Evolutionary conservation across 35 echinoderm and acorn worm species (phyloP), one percentile per base, ranked within the genome.

Genomic region (Holothuria glaberrima): DNA sequence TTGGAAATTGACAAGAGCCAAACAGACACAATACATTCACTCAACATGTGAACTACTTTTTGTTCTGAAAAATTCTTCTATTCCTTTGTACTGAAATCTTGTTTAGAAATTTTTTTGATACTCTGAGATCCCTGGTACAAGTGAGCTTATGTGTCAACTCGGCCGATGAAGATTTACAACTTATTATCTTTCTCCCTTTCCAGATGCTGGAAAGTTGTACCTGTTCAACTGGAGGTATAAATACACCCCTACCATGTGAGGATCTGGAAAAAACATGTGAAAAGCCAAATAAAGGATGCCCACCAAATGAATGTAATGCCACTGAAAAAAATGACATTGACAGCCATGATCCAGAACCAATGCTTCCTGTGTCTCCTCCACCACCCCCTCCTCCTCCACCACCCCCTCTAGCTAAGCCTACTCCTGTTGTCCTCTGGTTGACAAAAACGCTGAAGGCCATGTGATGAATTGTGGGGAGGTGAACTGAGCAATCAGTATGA

Each of bases 171-270:
- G 44, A 46, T 5, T 46, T 10, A 46, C 50, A 54, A 54, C 36
- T 41, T 41, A 41, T 7, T 41, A 41, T 41, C 36, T 2, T 41
- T 41, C 7, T 7, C 36, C 36, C 36, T 4, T 77, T 78, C 48
- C 88, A 94, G 92, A 94, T 94, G 92, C 44, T 94, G 31, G 92
- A 94, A 63, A 94, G 79, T n/a, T 94, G 92, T 86, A 62, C 78
- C 24, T 90, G 88, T 72, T 25, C 48, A 32, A 12, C 30, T 6
- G 50, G 16, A 9, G 44, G 28, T 24, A 85, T 74, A 70, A 82
- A 89, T 59, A 90, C 48, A 26, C 45, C 86, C 2, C 59, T 92
- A 77, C 86, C 35, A 30, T 28, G 13, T 50, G 14, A 27, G n/a
- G 69, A 45, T 17, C 9, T 0, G 10, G 16, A 12, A 61, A 14